Percentiles rank a stretch among this genome's conserved stretches.
Evolutionary conservation across 1,140 invertebrate genomes (phyloP).

Genomic region (Heliconius congener): DNA sequence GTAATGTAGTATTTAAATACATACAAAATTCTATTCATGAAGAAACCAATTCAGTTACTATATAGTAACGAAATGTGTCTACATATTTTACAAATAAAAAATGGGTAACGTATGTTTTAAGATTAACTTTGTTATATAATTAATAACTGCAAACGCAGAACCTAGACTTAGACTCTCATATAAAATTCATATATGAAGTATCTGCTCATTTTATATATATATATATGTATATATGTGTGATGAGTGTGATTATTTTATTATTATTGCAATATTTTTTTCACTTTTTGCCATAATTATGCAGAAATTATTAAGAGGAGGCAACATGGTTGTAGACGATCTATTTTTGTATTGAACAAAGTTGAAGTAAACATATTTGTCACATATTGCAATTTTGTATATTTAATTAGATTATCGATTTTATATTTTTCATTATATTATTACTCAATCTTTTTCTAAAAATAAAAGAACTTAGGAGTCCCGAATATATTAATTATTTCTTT

Average conservation of each 20-base stretch:
- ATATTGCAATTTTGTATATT: neutral
- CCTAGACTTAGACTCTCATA: neutral
- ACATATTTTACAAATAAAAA: neutral
- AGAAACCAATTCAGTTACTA: too few species aligned
- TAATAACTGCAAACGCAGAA: neutral
- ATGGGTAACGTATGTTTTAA: neutral
- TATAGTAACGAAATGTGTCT: neutral
- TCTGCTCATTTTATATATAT: neutral
- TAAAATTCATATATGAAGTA: neutral
- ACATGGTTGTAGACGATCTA: neutral
- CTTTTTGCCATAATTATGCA: neutral
- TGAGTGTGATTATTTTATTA: neutral
- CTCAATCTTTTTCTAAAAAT: too few species aligned
- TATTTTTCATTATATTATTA: too few species aligned
- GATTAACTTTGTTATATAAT: slow-evolving; percentile 9
- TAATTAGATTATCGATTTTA: too few species aligned
- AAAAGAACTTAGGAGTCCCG: too few species aligned
- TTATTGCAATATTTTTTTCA: neutral
- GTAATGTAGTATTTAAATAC: too few species aligned
- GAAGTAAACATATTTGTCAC: neutral
- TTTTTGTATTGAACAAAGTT: slow-evolving; percentile 5
- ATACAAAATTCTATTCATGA: too few species aligned
- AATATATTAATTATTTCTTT: too few species aligned
- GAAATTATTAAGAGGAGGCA: neutral
- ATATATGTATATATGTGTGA: neutral